A percentile compares a stretch with the other conserved stretches of the same genome.
phyloP scores from a whole-genome alignment of 2,888 invertebrate genomes.

The Sphaeridia pumilis region DNA sequence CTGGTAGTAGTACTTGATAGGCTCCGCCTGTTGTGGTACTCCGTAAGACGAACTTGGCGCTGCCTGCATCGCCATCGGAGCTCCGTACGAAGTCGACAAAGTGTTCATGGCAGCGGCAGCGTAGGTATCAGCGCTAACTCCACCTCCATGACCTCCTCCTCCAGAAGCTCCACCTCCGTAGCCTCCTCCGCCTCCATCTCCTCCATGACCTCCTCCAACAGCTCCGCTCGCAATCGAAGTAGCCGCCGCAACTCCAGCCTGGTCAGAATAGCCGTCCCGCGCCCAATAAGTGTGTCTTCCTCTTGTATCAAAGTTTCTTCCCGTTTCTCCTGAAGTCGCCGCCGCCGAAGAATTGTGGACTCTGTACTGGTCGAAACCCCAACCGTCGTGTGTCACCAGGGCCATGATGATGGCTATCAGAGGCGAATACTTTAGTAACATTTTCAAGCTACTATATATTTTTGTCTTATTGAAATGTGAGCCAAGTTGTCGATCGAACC shows the following conservation, averaged over 20 bases:
- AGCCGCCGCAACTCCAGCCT: conserved; percentile 3
- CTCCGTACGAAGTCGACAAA: conserved; percentile 5
- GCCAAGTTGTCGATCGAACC: too few species aligned
- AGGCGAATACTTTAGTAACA: too few species aligned
- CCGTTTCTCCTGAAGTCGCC: background rate
- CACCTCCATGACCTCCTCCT: background rate
- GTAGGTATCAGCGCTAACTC: conserved; percentile 1
- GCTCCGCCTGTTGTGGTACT: conserved; percentile 8
- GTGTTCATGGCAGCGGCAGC: conserved; percentile 1
- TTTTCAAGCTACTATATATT: too few species aligned
- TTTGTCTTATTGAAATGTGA: too few species aligned
- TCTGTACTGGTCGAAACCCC: too few species aligned
- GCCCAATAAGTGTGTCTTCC: conserved; percentile 6
- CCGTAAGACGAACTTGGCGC: conserved; percentile 7
- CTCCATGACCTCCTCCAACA: background rate
- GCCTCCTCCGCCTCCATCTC: background rate
- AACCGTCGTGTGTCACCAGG: too few species aligned
- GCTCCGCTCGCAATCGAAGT: too few species aligned
- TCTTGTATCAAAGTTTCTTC: background rate
- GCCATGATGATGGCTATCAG: too few species aligned
- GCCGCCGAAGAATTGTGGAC: too few species aligned
- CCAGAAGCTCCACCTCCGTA: background rate
- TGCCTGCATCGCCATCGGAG: conserved; percentile 2
- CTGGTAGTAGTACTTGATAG: conserved; percentile 12
- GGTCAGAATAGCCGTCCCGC: conserved; percentile 11